These are phyloP conservation scores for Cryptomyrus ogoouensis DNA, from an alignment of 2,113 vertebrate species.

Conservation along the genomic window DNA sequence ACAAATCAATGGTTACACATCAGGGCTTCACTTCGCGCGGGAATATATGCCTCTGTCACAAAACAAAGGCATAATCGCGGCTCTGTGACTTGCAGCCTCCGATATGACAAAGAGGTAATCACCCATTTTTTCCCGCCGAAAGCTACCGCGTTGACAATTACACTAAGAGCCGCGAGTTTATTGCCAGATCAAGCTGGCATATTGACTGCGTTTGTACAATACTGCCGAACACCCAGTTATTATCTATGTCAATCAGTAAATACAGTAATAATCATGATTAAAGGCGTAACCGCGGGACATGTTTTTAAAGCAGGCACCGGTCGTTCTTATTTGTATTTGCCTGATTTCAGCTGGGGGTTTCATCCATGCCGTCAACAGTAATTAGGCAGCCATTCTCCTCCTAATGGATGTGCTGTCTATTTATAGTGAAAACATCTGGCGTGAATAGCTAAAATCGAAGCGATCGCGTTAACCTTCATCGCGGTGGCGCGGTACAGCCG, in stretches of 20 bases:
- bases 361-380: slow-evolving; percentile 7
- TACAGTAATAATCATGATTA: slow-evolving; percentile 12
- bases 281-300: slow-evolving; percentile 7
- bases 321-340: not conserved
- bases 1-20: not conserved
- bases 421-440: slow-evolving; percentile 15
- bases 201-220: not conserved
- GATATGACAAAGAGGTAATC: slow-evolving; percentile 6
- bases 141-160: not conserved
- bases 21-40: not conserved
- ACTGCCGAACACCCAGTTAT: slow-evolving; percentile 4
- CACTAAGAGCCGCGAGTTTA: not conserved
- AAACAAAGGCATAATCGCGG: not conserved
- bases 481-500: not conserved
- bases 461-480: not conserved
- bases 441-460: slow-evolving; percentile 10
- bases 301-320: not conserved
- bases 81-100: not conserved
- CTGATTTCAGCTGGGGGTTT: slow-evolving; percentile 4
- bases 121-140: not conserved
- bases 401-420: slow-evolving; percentile 7
- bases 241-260: slow-evolving; percentile 13
- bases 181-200: not conserved
- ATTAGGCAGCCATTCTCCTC: slow-evolving; percentile 6
- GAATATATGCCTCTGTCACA: not conserved